Percentiles rank a stretch among this genome's conserved stretches.
Evolutionary conservation across 1,140 invertebrate genomes (phyloP).

Genomic region (Drosophila mauritiana): DNA sequence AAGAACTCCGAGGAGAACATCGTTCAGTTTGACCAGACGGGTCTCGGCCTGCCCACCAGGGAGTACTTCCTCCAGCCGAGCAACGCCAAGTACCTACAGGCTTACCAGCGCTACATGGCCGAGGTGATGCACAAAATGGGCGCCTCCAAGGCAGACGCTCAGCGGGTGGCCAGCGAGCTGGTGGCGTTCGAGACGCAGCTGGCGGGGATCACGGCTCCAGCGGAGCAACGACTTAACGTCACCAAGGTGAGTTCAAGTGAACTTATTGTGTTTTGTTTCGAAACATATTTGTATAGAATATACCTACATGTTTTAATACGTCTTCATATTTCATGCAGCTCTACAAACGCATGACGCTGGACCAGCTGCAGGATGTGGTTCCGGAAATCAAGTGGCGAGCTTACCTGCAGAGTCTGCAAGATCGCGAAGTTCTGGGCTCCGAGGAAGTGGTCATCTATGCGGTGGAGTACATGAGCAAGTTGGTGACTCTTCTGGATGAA

Average conservation of each 20-base stretch:
- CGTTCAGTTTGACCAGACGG: slow-evolving; percentile 95
- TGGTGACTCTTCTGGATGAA: slow-evolving; percentile 84
- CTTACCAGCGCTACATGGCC: slow-evolving; percentile 92
- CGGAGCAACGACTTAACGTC: slow-evolving; percentile 92
- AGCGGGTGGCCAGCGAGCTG: slow-evolving; percentile 89
- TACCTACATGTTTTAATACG: too few relatives aligned
- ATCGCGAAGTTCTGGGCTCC: slow-evolving; percentile 87
- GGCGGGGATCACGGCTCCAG: slow-evolving; percentile 87
- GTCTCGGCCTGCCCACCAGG: slow-evolving; percentile 92
- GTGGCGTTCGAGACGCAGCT: slow-evolving; percentile 92
- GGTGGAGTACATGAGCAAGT: slow-evolving; percentile 85
- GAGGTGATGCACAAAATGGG: slow-evolving; percentile 89
- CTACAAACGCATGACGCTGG: slow-evolving; percentile 91
- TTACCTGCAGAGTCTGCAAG: slow-evolving; percentile 91
- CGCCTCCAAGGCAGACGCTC: slow-evolving; percentile 87
- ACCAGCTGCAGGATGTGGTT: slow-evolving; percentile 88
- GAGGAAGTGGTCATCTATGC: slow-evolving; percentile 85
- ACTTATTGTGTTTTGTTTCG: too few relatives aligned
- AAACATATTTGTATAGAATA: too few relatives aligned
- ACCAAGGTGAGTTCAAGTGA: slow-evolving; percentile 53
- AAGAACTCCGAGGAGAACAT: slow-evolving; percentile 94
- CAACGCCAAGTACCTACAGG: slow-evolving; percentile 89
- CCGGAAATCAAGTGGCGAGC: slow-evolving; percentile 92
- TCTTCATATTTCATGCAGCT: slow-evolving; percentile 76
- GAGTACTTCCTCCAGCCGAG: slow-evolving; percentile 92